Base-by-base conservation (phyloP, 2,888 invertebrate species). In the Drosophila paranaensis region DNA sequence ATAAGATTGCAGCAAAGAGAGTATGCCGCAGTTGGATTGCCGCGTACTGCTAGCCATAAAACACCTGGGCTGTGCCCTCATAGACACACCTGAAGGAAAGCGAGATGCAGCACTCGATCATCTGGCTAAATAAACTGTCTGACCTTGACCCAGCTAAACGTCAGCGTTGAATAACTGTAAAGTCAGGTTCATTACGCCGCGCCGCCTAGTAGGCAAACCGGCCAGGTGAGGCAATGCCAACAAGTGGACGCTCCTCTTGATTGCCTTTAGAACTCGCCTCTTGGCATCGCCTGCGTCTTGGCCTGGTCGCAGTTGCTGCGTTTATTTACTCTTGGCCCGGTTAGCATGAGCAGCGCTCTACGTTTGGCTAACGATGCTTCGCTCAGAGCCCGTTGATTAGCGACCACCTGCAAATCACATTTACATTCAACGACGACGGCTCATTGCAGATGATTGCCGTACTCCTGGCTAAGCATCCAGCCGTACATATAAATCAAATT, bases 321-420 rank as follows among this genome's bases (percentile, higher is more conserved):
- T 60, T 60, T 46, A 60, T 60, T 60, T 45, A 71, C 71, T 74
- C 82, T 68, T 84, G 89, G 89, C 89, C 88, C 71, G 86, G 79
- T 88, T 88, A 75, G 71, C 79, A 82, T 79, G 76, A 39, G 63
- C 55, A 62, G 48, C 50, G 42, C 3, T 11, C 54, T 69, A 71
- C 71, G 48, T 40, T 63, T 55, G 61, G 48, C 62, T 75, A 79
- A 76, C 70, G 82, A 77, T 66, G 69, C 66, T 35, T 69, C 67
- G 79, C 57, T 48, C 73, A 71, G 63, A 66, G 88, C 67, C 48
- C 73, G 71, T 77, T 88, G 89, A 87, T 88, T 83, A 88, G 88
- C 88, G 81, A 89, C 88, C 85, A 85, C 88, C 85, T 85, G 85
- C 74, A 75, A 86, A 74, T 71, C 72, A 68, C 76, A 89, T 88